Base-by-base conservation (phyloP, 2,797 vertebrate genomes). In the Pipistrellus kuhlii region DNA sequence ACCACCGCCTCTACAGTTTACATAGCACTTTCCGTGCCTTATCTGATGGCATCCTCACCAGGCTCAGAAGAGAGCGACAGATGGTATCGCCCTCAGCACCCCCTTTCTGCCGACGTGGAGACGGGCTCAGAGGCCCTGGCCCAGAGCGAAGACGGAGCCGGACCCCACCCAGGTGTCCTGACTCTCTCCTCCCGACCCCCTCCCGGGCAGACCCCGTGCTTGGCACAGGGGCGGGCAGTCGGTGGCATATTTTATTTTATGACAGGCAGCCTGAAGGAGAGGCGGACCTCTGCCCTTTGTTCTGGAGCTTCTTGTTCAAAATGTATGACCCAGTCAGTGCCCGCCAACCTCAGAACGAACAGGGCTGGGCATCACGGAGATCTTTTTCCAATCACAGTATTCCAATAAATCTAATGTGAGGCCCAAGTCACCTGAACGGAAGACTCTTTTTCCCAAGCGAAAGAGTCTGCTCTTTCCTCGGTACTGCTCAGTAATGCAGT, bases 401-500 rank as follows among this genome's bases (percentile, higher is more conserved):
- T 92, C 93, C 90, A 93, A 80, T 81, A 94, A 93, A 85, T 81
- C 72, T 69, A 94, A 93, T 7, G 3, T 3, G 38, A 96, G 85
- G 32, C 57, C 91, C 81, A 72, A 77, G 95, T 93, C 51, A 94
- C 85, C 83, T 81, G 32, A 78, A 90, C 73, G 64, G 77, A 91
- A 94, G 89, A 66, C 59, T 81, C 85, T 88, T 72, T 72, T 88
- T 94, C 80, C 75, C 86, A 68, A 82, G 88, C 41, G 0, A 92
- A 91, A 75, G 77, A 90, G 89, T 66, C 88, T n/a, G 11, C 23
- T 92, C 91, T 78, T 89, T 82, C 46, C 87, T 85, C 90, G 32
- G 11, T n/a, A 85, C 59, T 13, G 73, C 87, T 96, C 93, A n/a
- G 66, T 86, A 96, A 96, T 66, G 96, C 95, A 96, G 90, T 82